A percentile compares a stretch with the other conserved stretches of the same genome.
Conservation (phyloP, 2,797 vertebrate genomes). For the Enteromius viviparus region DNA sequence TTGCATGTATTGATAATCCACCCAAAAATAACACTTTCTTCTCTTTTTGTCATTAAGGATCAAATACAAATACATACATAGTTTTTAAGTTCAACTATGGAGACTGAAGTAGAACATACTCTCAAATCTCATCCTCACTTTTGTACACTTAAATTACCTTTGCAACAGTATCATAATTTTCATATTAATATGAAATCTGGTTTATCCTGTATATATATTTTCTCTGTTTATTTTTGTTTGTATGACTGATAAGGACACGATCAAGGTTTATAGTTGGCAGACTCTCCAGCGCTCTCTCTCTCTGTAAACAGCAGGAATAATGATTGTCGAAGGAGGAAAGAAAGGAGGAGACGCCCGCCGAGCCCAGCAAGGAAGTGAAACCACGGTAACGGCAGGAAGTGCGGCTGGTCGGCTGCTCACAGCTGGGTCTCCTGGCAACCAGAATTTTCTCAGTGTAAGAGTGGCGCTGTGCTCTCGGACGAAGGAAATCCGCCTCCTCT, state of each 20-base stretch:
- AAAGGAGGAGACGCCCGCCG: neutral
- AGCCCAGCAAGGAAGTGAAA: conserved; percentile 48
- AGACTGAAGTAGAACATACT: neutral
- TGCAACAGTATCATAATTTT: neutral
- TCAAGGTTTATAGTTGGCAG: neutral
- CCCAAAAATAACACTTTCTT: neutral
- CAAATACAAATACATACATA: no score
- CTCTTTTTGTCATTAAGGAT: no score
- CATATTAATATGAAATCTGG: neutral
- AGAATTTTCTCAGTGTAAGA: conserved; percentile 3
- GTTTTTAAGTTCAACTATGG: no score
- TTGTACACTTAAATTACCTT: neutral
- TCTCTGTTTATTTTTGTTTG: no score
- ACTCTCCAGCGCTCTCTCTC: no score
- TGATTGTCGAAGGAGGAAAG: conserved; percentile 11
- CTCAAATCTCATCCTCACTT: neutral
- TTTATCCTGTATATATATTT: neutral
- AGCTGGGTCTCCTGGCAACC: conserved; percentile 42
- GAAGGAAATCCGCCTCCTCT: conserved; percentile 15
- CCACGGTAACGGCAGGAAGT: conserved; percentile 53
- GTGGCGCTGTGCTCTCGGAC: neutral
- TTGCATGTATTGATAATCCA: neutral
- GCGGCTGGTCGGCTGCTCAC: conserved; percentile 35
- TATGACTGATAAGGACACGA: neutral
- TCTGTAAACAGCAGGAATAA: neutral